Conservation (phyloP, 2,888 invertebrate genomes). For the Drosophila ustulata region DNA sequence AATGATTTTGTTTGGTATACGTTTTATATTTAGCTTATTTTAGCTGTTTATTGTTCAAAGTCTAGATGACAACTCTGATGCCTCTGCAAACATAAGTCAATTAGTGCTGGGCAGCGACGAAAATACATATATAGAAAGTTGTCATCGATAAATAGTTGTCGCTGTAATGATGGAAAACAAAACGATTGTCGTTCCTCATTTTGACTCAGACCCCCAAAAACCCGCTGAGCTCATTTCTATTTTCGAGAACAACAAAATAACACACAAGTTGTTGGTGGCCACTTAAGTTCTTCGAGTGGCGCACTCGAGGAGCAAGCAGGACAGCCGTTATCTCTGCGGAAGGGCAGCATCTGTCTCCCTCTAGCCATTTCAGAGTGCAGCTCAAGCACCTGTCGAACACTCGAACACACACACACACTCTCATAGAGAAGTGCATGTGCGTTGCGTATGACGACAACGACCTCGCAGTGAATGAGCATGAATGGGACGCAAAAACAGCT, state of each 20-base stretch:
- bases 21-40: too few relatives aligned
- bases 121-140: constrained; percentile 9
- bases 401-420: background rate
- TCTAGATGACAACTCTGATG: too few relatives aligned
- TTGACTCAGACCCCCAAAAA: constrained; percentile 12
- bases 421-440: constrained; percentile 1
- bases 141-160: constrained; percentile 20
- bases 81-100: constrained; percentile 12
- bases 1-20: too few relatives aligned
- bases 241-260: constrained; percentile 18
- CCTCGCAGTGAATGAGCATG: constrained; percentile 40
- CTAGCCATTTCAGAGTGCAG: constrained; percentile 4
- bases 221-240: constrained; percentile 54
- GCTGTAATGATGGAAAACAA: background rate
- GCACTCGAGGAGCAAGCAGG: constrained; percentile 36
- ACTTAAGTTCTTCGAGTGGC: constrained; percentile 51
- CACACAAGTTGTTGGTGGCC: constrained; percentile 2
- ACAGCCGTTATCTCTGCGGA: constrained; percentile 47
- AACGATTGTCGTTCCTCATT: background rate
- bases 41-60: too few relatives aligned
- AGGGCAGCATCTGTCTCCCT: constrained; percentile 47
- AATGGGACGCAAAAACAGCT: constrained; percentile 47
- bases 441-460: constrained; percentile 45
- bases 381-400: constrained; percentile 47
- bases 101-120: constrained; percentile 13